Evolutionary conservation across 1,140 invertebrate species (phyloP).

Genomic region (Cotesia chilonis): DNA sequence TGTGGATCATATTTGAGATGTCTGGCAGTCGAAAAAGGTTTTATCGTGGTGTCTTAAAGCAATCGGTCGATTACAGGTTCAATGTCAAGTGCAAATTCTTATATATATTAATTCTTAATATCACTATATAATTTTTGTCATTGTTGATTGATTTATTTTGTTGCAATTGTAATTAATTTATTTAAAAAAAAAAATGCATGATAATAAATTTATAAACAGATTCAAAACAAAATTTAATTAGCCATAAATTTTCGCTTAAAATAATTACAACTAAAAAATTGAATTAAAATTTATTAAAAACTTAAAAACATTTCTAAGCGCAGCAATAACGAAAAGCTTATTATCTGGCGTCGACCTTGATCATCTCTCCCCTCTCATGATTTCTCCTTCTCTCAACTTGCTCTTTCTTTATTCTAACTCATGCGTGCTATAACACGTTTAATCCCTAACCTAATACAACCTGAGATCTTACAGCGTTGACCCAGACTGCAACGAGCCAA

Average conservation of each 20-base stretch:
- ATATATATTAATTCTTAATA: constrained; percentile 42
- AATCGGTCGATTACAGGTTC: constrained; percentile 50
- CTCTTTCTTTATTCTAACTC: constrained; percentile 51
- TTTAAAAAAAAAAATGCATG: background rate
- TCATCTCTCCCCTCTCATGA: constrained; percentile 23
- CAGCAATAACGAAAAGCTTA: no score
- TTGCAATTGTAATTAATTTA: background rate
- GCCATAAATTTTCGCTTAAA: background rate
- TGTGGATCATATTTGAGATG: background rate
- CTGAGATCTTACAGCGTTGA: constrained; percentile 33
- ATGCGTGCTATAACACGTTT: constrained; percentile 51
- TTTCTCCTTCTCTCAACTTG: background rate
- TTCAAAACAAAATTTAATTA: background rate
- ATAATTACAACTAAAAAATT: background rate
- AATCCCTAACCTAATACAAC: constrained; percentile 65
- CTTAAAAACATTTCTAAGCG: no score
- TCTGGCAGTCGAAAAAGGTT: background rate
- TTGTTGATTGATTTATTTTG: constrained; percentile 14
- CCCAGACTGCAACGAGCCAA: constrained; percentile 41
- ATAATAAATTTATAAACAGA: background rate
- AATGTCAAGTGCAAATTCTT: constrained; percentile 51
- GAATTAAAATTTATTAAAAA: constrained; percentile 37
- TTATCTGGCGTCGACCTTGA: constrained; percentile 33
- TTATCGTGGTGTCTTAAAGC: constrained; percentile 24
- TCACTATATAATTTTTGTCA: constrained; percentile 11